Base-by-base conservation (phyloP, 2,888 invertebrate genomes). In the Abrostola triplasia region DNA sequence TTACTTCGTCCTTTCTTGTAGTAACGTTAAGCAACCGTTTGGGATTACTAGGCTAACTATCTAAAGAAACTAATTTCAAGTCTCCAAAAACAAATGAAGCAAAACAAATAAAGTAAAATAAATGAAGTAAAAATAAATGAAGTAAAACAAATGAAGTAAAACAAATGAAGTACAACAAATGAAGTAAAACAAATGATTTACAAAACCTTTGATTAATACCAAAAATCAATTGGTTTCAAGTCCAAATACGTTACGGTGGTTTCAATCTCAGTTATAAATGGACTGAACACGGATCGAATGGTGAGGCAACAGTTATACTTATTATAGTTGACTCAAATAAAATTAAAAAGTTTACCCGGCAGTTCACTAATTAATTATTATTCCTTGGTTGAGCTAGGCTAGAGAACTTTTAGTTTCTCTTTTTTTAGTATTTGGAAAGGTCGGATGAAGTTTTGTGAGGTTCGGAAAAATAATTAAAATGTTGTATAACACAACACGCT, bases 321-420 rank as follows among this genome's bases (percentile, higher is more conserved):
- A 60, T 48, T 59, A 54, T 48, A 60, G n/a, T 53, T 5, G 11
- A 44, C 11, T 38, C 50, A 76, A 63, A 57, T 65, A 51, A 62
- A 59, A 40, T 8, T 12, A 58, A 77, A 67, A 60, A 38, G 42
- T 24, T n/a, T 41, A 7, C 11, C 37, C 40, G 61, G 36, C 64
- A 51, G 37, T 61, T 51, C 57, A 62, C 48, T 73, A 64, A 70
- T 66, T 67, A 64, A 70, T 66, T 67, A 70, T 72, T 64, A 61
- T 11, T 62, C 67, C 62, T 62, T 61, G 69, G 54, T 36, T 66
- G 48, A 50, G 59, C 12, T 59, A 5, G 11, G 40, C 40, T 40
- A 40, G 40, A 40, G 5, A 40, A 6, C 2, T 40, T 40, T 6
- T 40, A 10, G 40, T 40, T 6, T 40, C 10, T 40, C 40, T 40